phyloP scores from a whole-genome alignment of 2,888 invertebrate genomes.

The Caenorhabditis sulstoni region DNA sequence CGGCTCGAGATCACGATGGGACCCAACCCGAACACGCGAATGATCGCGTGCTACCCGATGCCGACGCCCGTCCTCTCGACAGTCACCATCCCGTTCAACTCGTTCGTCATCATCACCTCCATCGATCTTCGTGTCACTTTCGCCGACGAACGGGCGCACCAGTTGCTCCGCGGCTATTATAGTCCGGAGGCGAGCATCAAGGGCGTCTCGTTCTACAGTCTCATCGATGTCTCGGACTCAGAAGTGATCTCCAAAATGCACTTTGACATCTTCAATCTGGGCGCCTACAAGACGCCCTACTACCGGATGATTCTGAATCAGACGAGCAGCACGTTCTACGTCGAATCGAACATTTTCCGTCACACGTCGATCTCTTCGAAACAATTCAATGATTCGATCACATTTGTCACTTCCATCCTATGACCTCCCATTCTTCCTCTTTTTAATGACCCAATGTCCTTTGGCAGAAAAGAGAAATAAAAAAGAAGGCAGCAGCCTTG shows the following conservation, averaged over 20 bases:
- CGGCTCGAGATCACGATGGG: slow-evolving; percentile 59
- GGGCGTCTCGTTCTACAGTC: slow-evolving; percentile 55
- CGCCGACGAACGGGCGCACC: slow-evolving; percentile 60
- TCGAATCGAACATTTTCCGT: slow-evolving; percentile 61
- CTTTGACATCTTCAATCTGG: slow-evolving; percentile 56
- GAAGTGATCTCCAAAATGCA: slow-evolving; percentile 56
- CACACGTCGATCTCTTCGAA: slow-evolving; percentile 52
- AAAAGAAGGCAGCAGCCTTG: slow-evolving; percentile 13
- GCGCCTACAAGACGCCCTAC: slow-evolving; percentile 66
- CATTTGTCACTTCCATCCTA: slow-evolving; percentile 55
- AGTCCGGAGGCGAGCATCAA: slow-evolving; percentile 36
- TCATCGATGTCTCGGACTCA: slow-evolving; percentile 60
- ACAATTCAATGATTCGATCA: slow-evolving; percentile 58
- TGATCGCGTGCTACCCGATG: slow-evolving; percentile 62
- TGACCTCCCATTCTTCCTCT: slow-evolving; percentile 31
- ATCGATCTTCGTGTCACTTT: slow-evolving; percentile 57
- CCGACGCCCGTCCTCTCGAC: slow-evolving; percentile 65
- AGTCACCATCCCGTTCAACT: slow-evolving; percentile 54
- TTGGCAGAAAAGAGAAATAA: too few relatives aligned
- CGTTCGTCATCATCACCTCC: slow-evolving; percentile 62
- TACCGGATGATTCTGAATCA: slow-evolving; percentile 61
- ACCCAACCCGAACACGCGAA: slow-evolving; percentile 35
- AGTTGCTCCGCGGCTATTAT: slow-evolving; percentile 28
- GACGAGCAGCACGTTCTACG: slow-evolving; percentile 52
- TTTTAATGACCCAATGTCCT: slow-evolving; percentile 1